A percentile compares a stretch with the other conserved stretches of the same genome.
phyloP scores from a whole-genome alignment of 1,140 invertebrate species.

The Drosophila persimilis region DNA sequence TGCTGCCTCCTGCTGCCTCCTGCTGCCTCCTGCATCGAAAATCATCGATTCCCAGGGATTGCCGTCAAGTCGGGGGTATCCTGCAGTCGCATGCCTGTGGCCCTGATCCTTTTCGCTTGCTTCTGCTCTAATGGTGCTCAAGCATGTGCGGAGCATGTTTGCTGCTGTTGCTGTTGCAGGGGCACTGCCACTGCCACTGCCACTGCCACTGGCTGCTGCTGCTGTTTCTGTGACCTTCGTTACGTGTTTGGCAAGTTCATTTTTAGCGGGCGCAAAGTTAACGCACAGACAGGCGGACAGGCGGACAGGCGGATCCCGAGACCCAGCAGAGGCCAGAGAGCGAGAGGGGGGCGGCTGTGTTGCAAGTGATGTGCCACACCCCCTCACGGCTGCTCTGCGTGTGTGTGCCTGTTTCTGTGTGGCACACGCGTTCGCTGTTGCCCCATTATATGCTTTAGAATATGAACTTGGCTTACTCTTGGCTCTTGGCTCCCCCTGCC shows the following conservation, averaged over 20 bases:
- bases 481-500: no score
- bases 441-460: slow-evolving; percentile 68
- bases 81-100: background rate
- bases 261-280: slow-evolving; percentile 68
- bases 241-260: slow-evolving; percentile 80
- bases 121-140: slow-evolving; percentile 54
- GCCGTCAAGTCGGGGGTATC: no score
- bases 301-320: background rate
- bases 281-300: slow-evolving; percentile 36
- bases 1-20: no score
- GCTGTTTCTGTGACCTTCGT: slow-evolving; percentile 68
- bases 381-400: slow-evolving; percentile 1
- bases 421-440: slow-evolving; percentile 43
- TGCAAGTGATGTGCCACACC: slow-evolving; percentile 49
- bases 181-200: background rate
- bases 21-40: no score
- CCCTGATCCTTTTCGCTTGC: slow-evolving; percentile 17
- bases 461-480: slow-evolving; percentile 39
- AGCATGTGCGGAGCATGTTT: slow-evolving; percentile 37
- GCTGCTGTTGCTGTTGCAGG: background rate
- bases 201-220: slow-evolving; percentile 11
- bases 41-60: no score
- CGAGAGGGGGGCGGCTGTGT: background rate
- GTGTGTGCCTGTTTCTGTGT: slow-evolving; percentile 49
- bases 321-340: no score